Base-by-base conservation (phyloP, 1,140 invertebrate genomes). In the Drosophila pruinosa region DNA sequence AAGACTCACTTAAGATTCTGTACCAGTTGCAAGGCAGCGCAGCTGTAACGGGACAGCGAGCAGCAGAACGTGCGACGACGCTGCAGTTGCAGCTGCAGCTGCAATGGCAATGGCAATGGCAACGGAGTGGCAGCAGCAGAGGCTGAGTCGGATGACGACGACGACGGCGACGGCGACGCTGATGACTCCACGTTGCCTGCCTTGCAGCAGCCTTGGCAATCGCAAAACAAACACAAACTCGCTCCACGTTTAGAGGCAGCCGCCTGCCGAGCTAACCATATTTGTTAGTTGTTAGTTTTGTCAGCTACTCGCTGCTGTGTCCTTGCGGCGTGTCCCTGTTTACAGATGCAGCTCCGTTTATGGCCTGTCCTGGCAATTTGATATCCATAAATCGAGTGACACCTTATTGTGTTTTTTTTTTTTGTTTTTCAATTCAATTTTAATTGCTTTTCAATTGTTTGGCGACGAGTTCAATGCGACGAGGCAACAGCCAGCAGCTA, bases 1-100 rank as follows among this genome's bases (percentile, higher is more conserved):
- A 19, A 34, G 10, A 89, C 89, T 90, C 85, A 90, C 89, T 90
- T 90, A 19, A 90, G 76, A 83, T 90, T 82, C 74, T 89, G 75
- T 71, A 90, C 85, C 50, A 90, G 78, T 78, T 79, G 85, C 64
- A 75, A 83, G 75, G 83, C 82, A 75, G 74, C 71, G 63, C 85
- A 73, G 67, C 75, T 88, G 76, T 90, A 90, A 36, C 85, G 85
- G 43, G 77, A 81, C 68, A 90, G 67, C 47, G 89, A 76, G 63
- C 89, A 88, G 75, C 89, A 90, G 43, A 86, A 90, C 5, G 85
- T 85, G 50, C 75, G 58, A 34, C 89, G 86, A 12, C 89, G 89
- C 59, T 89, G 83, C 75, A 81, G 78, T 39, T 78, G 83, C 69
- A 47, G 26, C 24, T 5, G 6, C 50, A 19, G 36, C n/a, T 7